Evolutionary conservation across 2,888 invertebrate genomes (phyloP), one percentile per base, ranked within the genome.

Genomic region (Ectemnius continuus): DNA sequence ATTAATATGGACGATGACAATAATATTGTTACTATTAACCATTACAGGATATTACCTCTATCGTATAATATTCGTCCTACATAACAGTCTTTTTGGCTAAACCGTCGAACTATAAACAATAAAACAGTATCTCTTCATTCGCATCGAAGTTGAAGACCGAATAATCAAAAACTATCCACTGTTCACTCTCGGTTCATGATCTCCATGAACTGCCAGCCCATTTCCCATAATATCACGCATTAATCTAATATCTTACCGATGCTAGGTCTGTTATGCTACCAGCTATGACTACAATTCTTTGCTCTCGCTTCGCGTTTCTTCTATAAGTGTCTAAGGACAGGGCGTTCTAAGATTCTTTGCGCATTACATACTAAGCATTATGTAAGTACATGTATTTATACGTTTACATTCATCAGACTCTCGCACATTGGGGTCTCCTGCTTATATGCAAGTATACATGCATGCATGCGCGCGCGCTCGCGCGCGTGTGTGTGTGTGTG

Each of bases 61-160:
- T 82, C 86, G 81, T 88, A 73, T 72, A 87, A 85, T 88, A 88
- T 87, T 87, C 86, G 79, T 86, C 86, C 85, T 89, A 89, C 85
- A 75, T 88, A 89, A 89, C 89, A 89, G 89, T 89, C 89, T 89
- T 89, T 89, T 87, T 89, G 87, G 88, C 86, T 87, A 88, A 89
- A 85, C 85, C 81, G 84, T 87, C 84, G 78, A 88, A 81, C 86
- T 88, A 88, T 84, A 82, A 88, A 88, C 88, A 88, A 87, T 87
- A 86, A 84, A 86, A 87, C 85, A 82, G 57, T 69, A 84, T 78
- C 70, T 67, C 79, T 79, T 80, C 62, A 45, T 47, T 67, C 61
- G 36, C 65, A 46, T 23, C 18, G 48, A 47, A 20, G 20, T 47
- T 36, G 28, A 18, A 45, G 58, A 65, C 26, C 52, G 18, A 14